Conservation (phyloP, 2,797 vertebrate species). For the Sorex maritimensis region DNA sequence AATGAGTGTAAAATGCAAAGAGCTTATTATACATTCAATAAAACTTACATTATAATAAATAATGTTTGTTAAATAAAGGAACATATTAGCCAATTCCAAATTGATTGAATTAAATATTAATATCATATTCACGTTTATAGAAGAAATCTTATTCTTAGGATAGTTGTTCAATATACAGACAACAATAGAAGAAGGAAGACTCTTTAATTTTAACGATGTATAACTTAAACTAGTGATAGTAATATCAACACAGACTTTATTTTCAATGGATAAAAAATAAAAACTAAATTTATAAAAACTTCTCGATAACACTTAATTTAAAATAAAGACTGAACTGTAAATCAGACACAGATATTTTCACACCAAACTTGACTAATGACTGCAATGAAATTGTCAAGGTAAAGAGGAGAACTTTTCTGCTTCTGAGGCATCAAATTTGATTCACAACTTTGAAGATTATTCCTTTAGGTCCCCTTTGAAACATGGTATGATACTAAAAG, state of each 20-base stretch:
- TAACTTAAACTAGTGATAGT: neutral
- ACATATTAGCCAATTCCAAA: neutral
- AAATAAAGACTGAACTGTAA: neutral
- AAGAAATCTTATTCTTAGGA: neutral
- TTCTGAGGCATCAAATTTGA: neutral
- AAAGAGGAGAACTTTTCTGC: neutral
- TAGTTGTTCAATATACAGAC: neutral
- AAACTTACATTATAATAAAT: neutral
- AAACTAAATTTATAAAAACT: neutral
- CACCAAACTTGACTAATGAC: neutral
- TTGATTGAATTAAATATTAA: neutral
- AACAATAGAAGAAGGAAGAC: neutral
- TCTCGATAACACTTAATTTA: neutral
- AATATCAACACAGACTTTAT: neutral
- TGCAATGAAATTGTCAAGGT: neutral
- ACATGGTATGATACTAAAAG: neutral
- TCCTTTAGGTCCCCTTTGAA: neutral
- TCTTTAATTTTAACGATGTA: neutral
- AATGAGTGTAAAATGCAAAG: neutral
- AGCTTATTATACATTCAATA: neutral
- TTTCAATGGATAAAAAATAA: neutral
- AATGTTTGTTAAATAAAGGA: neutral
- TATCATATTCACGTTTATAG: neutral
- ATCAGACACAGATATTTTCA: neutral
- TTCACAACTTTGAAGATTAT: neutral